Evolutionary conservation across 2,888 invertebrate genomes (phyloP).

Genomic region (Mamestra brassicae): DNA sequence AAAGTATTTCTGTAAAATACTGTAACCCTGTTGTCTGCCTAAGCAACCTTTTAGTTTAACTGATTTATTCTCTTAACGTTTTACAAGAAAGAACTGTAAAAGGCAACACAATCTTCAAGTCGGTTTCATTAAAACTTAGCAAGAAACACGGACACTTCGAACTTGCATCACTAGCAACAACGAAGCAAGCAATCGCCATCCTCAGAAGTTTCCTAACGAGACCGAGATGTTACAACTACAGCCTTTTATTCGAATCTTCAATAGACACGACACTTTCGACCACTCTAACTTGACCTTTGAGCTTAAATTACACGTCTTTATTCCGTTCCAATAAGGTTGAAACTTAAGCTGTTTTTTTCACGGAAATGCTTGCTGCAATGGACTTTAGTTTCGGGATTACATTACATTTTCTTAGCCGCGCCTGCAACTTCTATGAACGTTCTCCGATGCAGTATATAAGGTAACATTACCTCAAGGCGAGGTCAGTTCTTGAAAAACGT

Average conservation of each 20-base stretch:
- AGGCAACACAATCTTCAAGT: not conserved
- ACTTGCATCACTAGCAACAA: constrained; percentile 44
- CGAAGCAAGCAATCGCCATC: constrained; percentile 35
- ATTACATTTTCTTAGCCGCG: constrained; percentile 40
- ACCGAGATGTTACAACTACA: constrained; percentile 59
- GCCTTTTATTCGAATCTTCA: constrained; percentile 68
- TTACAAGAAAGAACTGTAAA: constrained; percentile 1
- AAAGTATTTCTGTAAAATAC: not conserved
- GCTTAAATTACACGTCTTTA: constrained; percentile 33
- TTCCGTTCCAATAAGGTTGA: constrained; percentile 23
- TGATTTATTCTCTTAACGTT: not conserved
- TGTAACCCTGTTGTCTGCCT: not conserved
- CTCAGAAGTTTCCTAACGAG: constrained; percentile 62
- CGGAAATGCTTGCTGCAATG: constrained; percentile 35
- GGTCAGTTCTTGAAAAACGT: constrained; percentile 38
- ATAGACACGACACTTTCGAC: constrained; percentile 60
- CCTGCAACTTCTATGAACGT: constrained; percentile 42
- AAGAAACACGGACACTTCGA: constrained; percentile 33
- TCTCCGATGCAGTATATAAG: constrained; percentile 29
- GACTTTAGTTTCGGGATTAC: constrained; percentile 40
- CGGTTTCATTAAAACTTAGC: constrained; percentile 19
- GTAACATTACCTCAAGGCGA: constrained; percentile 36
- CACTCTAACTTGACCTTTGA: constrained; percentile 42
- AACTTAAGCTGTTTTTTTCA: constrained; percentile 22
- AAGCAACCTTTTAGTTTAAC: not conserved